A percentile compares a stretch with the other conserved stretches of the same genome.
Evolutionary conservation across 2,113 vertebrate species (phyloP).

Genomic region (Thamnophis sirtalis): DNA sequence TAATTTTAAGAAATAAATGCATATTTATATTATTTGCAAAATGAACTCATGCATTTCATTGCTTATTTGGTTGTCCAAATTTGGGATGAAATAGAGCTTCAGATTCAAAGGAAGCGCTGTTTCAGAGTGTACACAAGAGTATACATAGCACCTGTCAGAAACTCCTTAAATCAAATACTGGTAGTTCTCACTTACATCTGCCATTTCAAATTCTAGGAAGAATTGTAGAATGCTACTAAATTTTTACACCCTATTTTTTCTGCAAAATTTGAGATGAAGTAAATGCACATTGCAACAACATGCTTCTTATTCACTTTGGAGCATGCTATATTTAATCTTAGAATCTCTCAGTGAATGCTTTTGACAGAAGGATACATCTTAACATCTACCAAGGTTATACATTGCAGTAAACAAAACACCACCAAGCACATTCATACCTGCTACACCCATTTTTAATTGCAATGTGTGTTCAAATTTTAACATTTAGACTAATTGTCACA

Average conservation of each 20-base stretch:
- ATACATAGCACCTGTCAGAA: neutral
- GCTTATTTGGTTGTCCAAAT: neutral
- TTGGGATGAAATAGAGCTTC: neutral
- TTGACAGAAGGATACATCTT: neutral
- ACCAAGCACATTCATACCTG: neutral
- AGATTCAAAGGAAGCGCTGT: neutral
- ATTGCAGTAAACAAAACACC: neutral
- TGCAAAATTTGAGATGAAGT: neutral
- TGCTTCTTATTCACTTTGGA: neutral
- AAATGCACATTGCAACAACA: neutral
- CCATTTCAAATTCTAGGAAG: neutral
- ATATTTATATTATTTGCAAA: neutral
- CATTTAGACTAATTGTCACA: neutral
- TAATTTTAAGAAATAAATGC: neutral
- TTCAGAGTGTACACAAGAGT: neutral
- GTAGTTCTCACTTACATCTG: neutral
- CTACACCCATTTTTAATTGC: neutral
- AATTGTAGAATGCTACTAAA: neutral
- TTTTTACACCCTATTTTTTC: neutral
- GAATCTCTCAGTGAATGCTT: neutral
- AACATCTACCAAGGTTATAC: neutral
- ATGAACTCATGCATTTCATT: neutral
- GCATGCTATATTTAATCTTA: neutral
- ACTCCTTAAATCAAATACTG: neutral
- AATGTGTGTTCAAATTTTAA: neutral